Evolutionary conservation across 2,797 vertebrate species (phyloP).

Genomic region (Pelochelys cantorii): DNA sequence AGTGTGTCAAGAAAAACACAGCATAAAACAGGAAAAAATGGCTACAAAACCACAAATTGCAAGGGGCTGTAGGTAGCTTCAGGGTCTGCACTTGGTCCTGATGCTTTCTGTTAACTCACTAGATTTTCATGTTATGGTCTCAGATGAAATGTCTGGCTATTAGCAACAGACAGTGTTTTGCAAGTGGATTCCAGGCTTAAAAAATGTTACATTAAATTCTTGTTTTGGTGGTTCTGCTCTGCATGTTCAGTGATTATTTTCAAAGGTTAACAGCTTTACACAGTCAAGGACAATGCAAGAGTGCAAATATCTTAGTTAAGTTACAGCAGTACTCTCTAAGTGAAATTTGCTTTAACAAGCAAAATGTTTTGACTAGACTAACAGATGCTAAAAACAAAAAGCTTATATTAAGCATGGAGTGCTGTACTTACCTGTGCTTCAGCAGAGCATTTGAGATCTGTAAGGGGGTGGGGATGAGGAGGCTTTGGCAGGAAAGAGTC

Average conservation of each 20-base stretch:
- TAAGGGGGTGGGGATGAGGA: neutral
- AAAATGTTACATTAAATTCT: neutral
- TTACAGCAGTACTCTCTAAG: neutral
- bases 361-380: neutral
- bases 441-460: neutral
- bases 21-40: neutral
- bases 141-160: neutral
- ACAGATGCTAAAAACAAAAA: neutral
- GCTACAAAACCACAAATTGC: neutral
- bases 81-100: no score
- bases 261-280: neutral
- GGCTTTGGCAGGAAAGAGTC: neutral
- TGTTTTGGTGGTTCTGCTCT: neutral
- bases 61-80: neutral
- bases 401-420: neutral
- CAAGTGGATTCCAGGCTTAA: neutral
- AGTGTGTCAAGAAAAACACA: neutral
- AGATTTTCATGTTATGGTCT: neutral
- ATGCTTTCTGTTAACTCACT: no score
- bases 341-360: neutral
- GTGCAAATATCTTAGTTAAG: neutral
- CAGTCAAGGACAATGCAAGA: neutral
- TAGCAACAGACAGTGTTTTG: neutral
- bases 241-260: neutral
- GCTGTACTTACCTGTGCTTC: neutral